Evolutionary conservation across 1,140 invertebrate species (phyloP), one percentile per base, ranked within the genome.

Genomic region (Drosophila subpulchrella): DNA sequence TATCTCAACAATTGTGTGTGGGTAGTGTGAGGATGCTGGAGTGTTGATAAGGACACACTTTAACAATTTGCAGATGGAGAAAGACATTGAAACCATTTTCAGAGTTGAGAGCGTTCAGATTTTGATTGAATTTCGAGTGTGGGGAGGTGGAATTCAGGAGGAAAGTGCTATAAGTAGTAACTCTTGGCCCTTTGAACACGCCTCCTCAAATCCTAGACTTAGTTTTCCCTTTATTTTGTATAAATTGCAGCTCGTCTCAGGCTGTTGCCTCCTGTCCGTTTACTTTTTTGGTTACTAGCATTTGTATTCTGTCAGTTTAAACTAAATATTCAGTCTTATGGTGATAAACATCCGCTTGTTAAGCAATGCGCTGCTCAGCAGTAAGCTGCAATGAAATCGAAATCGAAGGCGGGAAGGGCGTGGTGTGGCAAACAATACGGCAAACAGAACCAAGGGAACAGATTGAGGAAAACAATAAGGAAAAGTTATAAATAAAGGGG

Each of bases 311-410:
- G 68, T 71, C 68, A 58, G 68, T 71, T 91, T 91, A 91, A 81
- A 91, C 86, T 91, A 91, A 91, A 77, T 91, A 88, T 88, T 91
- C 90, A 91, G 90, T 91, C 90, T 91, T 91, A 83, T 86, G 81
- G 84, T 91, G 86, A 89, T 84, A 83, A 77, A 83, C 72, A 92
- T 92, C 86, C 90, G 84, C 84, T 91, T 86, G 90, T 91, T 91
- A 91, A 91, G 91, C 79, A 85, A 83, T 78, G 66, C 75, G 88
- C 73, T 91, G 90, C 68, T 62, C 63, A 67, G 63, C 65, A 68
- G 65, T 46, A 53, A 68, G 65, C 65, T 68, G 65, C 61, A 90
- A 78, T 70, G 88, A 82, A 70, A 88, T 78, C 70, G 60, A 66
- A 67, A 88, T 78, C 70, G 60, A 66, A 63, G 44, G 34, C 46